phyloP scores from a whole-genome alignment of 30 jellyfish, hydroid and myxozoan species.

The Aurelia aurita complex sp. Pacific region DNA sequence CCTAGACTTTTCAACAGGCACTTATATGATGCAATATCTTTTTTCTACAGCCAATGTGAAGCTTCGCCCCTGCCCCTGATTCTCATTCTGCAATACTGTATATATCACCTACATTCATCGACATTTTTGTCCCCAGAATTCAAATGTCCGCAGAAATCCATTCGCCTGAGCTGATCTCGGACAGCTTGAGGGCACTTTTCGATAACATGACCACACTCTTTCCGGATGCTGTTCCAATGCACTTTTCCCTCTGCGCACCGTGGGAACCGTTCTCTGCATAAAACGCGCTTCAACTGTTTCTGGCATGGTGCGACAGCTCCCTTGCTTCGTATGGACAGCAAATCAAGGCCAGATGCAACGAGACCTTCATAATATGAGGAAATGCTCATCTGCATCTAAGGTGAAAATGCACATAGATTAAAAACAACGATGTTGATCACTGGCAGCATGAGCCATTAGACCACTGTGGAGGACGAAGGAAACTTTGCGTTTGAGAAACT shows the following conservation, averaged over 20 bases:
- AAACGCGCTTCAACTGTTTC: slow-evolving; percentile 10
- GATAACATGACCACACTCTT: slow-evolving; percentile 40
- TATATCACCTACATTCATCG: slow-evolving; percentile 13
- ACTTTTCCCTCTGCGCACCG: slow-evolving; percentile 31
- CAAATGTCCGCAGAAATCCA: slow-evolving; percentile 43
- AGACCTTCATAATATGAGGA: slow-evolving; percentile 56
- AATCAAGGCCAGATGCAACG: slow-evolving; percentile 37
- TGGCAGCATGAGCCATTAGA: no score
- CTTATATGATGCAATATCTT: neutral
- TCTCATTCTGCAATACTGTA: neutral
- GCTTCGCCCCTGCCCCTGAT: neutral
- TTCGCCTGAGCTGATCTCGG: slow-evolving; percentile 35
- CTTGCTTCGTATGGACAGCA: slow-evolving; percentile 15
- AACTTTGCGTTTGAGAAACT: no score
- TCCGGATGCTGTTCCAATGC: slow-evolving; percentile 31
- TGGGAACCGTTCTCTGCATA: slow-evolving; percentile 68
- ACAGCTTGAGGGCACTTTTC: slow-evolving; percentile 54
- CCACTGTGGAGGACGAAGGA: no score
- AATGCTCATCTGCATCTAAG: slow-evolving; percentile 42
- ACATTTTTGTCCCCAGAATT: slow-evolving; percentile 21
- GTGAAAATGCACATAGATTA: neutral
- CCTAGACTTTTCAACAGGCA: neutral
- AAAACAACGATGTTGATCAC: no score
- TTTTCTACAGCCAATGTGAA: neutral
- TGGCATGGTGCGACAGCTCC: slow-evolving; percentile 32